phyloP scores from a whole-genome alignment of 2,113 vertebrate genomes.

The Pseudorhombus dupliciocellatus region DNA sequence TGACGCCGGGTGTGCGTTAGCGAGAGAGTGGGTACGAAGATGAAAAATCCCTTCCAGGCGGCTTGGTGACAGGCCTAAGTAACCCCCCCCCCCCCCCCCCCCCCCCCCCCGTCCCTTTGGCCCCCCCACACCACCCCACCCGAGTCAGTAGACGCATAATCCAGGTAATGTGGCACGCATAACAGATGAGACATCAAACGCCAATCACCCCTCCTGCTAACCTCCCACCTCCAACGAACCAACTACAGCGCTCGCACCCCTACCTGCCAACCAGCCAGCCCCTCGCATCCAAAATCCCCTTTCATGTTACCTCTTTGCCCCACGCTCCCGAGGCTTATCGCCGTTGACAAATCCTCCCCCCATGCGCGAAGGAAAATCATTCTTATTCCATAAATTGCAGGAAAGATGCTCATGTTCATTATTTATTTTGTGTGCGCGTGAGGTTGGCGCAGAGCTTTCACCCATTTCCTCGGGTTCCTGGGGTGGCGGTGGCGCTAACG shows the following conservation, averaged over 20 bases:
- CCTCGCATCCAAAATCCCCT: conserved; percentile 54
- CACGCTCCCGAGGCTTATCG: conserved; percentile 58
- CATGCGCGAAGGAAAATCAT: conserved; percentile 33
- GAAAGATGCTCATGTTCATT: conserved; percentile 36
- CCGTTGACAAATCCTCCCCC: conserved; percentile 68
- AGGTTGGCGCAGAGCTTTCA: background rate
- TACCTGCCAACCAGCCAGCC: conserved; percentile 52
- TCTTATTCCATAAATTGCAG: conserved; percentile 26
- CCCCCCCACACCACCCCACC: conserved; percentile 16
- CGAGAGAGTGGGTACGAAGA: conserved; percentile 30
- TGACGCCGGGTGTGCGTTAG: background rate
- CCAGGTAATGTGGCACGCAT: conserved; percentile 72
- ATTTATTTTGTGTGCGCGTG: conserved; percentile 42
- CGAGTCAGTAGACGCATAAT: conserved; percentile 66
- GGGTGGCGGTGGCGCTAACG: conserved; percentile 18
- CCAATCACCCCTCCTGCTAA: conserved; percentile 23
- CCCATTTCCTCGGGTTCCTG: conserved; percentile 4
- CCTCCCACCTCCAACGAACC: conserved; percentile 60
- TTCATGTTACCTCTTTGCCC: conserved; percentile 55
- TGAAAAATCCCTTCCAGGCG: conserved; percentile 58
- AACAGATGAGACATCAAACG: conserved; percentile 71
- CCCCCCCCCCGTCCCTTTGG: no score
- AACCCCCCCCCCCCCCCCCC: conserved; percentile 32
- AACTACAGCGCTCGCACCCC: conserved; percentile 50
- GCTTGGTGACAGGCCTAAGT: conserved; percentile 66